A percentile compares a stretch with the other conserved stretches of the same genome.
These are phyloP conservation scores for Epinephelus lanceolatus DNA, from an alignment of 2,113 vertebrate genomes.

Conservation along the genomic window DNA sequence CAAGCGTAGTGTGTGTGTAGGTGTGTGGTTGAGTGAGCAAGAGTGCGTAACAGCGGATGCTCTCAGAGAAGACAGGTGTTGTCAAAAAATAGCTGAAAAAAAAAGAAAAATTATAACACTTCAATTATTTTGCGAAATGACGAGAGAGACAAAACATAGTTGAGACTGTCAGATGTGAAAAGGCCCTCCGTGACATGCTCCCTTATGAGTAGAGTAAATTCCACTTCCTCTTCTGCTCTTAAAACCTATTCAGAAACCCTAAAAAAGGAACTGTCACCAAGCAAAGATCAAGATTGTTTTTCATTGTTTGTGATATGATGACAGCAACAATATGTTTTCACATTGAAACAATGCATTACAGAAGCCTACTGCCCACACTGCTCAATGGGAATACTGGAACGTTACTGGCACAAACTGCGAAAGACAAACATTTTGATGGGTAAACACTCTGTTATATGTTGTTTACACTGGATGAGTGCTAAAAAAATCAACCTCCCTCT, in stretches of 20 bases:
- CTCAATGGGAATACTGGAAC: slow-evolving; percentile 10
- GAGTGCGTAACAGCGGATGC: too few species aligned
- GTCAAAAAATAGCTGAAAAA: too few species aligned
- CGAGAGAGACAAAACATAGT: too few species aligned
- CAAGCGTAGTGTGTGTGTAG: too few species aligned
- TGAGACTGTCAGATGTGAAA: too few species aligned
- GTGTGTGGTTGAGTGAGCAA: too few species aligned
- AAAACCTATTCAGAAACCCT: not conserved
- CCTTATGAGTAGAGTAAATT: not conserved
- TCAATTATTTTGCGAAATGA: too few species aligned
- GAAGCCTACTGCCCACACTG: not conserved
- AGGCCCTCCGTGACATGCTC: not conserved
- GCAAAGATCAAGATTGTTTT: slow-evolving; percentile 5
- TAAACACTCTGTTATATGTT: slow-evolving; percentile 30
- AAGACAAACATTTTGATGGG: slow-evolving; percentile 40
- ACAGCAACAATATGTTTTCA: slow-evolving; percentile 14
- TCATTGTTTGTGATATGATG: not conserved
- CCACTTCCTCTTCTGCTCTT: not conserved
- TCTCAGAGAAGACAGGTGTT: too few species aligned
- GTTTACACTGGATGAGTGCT: slow-evolving; percentile 38
- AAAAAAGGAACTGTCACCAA: slow-evolving; percentile 8
- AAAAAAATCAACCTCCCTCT: slow-evolving; percentile 40
- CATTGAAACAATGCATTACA: slow-evolving; percentile 30
- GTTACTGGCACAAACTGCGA: slow-evolving; percentile 14
- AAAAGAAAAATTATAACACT: too few species aligned